Conservation (phyloP, 2,797 vertebrate genomes). For the Lepidocolaptes lacrymiger region DNA sequence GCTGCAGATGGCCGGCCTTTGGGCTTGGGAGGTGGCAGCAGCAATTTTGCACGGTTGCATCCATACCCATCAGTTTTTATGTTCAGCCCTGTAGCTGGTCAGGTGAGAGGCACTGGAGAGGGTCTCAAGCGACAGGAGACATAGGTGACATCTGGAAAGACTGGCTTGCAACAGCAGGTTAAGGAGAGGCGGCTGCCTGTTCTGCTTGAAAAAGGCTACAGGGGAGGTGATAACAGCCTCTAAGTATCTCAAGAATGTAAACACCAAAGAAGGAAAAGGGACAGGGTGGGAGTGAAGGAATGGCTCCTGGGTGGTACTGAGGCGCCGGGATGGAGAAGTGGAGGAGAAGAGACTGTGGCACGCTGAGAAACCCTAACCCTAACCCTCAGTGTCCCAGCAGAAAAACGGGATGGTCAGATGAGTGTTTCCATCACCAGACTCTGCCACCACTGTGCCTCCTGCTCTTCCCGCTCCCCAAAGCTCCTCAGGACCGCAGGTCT, state of each 20-base stretch:
- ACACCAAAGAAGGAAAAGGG: conserved; percentile 70
- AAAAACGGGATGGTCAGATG: background rate
- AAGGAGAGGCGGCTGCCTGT: conserved; percentile 34
- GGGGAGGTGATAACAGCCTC: conserved; percentile 57
- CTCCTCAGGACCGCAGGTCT: background rate
- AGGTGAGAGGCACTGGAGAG: background rate
- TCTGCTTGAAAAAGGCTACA: conserved; percentile 6
- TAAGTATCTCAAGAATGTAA: conserved; percentile 72
- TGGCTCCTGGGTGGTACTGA: conserved; percentile 7
- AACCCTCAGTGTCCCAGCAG: rapidly evolving
- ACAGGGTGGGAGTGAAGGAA: conserved; percentile 39
- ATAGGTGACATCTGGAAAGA: background rate
- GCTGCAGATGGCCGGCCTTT: background rate
- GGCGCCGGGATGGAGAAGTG: background rate
- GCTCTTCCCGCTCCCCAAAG: background rate
- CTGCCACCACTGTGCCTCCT: rapidly evolving
- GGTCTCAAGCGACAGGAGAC: background rate
- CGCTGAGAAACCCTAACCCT: too few species aligned
- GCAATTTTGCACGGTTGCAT: background rate
- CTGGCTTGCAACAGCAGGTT: conserved; percentile 15
- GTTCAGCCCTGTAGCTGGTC: background rate
- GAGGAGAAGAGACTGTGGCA: background rate
- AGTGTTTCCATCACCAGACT: background rate
- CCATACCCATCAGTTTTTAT: background rate
- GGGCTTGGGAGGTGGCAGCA: background rate